Conservation (phyloP, 1,140 invertebrate genomes). For the Cydia pomonella region DNA sequence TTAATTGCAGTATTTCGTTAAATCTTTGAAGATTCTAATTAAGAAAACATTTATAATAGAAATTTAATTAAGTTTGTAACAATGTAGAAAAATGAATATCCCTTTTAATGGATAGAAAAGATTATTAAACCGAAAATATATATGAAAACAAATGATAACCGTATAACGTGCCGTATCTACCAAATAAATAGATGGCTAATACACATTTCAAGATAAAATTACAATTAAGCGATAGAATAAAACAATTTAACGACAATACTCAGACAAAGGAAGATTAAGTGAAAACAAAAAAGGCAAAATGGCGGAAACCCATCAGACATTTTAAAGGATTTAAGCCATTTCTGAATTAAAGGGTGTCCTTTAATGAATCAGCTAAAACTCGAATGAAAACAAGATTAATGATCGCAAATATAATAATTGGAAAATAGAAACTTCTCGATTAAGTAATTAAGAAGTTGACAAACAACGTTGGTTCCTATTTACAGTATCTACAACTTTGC, state of each 20-base stretch:
- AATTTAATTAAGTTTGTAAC: no score
- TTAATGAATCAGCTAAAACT: constrained; percentile 14
- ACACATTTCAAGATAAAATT: background rate
- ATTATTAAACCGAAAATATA: background rate
- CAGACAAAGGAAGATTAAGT: background rate
- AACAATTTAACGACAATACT: constrained; percentile 9
- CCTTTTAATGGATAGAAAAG: no score
- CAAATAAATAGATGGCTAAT: background rate
- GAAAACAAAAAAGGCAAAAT: background rate
- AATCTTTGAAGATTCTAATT: no score
- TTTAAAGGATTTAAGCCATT: background rate
- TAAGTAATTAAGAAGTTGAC: constrained; percentile 29
- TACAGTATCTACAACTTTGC: background rate
- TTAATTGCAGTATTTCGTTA: no score
- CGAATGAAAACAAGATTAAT: constrained; percentile 21
- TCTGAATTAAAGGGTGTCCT: background rate
- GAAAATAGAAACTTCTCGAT: constrained; percentile 20
- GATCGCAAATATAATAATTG: constrained; percentile 21
- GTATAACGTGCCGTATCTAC: background rate
- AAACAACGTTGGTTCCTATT: constrained; percentile 10
- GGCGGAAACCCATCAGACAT: background rate
- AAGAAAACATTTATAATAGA: no score
- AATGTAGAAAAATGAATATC: no score
- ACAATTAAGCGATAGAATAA: background rate
- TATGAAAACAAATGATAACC: background rate